These are phyloP conservation scores for Gavialis gangeticus DNA, from an alignment of 2,113 vertebrate genomes.

Conservation along the genomic window DNA sequence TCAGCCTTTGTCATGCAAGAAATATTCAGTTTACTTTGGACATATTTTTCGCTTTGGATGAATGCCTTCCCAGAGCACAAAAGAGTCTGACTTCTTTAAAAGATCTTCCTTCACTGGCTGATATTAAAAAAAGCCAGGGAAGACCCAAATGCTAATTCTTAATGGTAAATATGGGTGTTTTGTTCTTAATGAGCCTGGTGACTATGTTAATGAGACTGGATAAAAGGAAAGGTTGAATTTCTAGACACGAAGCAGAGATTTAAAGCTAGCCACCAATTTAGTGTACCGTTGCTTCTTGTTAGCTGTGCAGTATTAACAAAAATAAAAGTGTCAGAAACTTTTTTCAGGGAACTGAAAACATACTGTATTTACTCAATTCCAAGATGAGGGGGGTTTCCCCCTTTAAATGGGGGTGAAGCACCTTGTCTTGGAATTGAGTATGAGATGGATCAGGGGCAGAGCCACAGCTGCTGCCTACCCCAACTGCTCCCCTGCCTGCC, in stretches of 20 bases:
- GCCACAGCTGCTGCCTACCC: no score
- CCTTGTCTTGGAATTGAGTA: no score
- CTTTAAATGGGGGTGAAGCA: no score
- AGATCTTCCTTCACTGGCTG: not conserved
- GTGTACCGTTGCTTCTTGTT: not conserved
- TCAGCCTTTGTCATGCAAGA: not conserved
- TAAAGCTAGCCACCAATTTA: not conserved
- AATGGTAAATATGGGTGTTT: not conserved
- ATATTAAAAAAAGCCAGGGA: not conserved
- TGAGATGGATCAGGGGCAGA: no score
- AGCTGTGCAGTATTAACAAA: not conserved
- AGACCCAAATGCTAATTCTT: not conserved
- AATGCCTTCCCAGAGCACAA: not conserved
- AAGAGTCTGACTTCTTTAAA: not conserved
- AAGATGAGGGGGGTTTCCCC: no score
- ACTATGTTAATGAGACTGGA: not conserved
- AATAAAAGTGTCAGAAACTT: not conserved
- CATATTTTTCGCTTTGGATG: not conserved
- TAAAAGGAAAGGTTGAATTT: not conserved
- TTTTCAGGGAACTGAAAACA: not conserved
- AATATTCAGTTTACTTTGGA: not conserved
- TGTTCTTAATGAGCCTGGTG: not conserved
- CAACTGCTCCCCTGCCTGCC: no score
- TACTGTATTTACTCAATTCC: no score
- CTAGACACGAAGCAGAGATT: not conserved